phyloP scores from a whole-genome alignment of 2,888 invertebrate genomes.

The Lingula anatina region DNA sequence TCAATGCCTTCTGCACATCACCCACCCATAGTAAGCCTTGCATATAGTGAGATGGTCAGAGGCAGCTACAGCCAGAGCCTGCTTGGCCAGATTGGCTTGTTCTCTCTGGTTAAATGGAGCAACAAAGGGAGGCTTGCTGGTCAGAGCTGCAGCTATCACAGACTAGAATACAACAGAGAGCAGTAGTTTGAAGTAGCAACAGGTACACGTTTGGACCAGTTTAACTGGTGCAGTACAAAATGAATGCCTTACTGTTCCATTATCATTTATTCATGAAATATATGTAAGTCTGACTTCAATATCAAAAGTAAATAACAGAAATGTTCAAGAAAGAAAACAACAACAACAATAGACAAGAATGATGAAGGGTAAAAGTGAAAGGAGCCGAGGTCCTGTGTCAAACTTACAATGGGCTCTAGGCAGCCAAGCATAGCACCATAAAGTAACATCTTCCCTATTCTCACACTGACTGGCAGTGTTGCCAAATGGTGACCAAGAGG shows the following conservation, averaged over 20 bases:
- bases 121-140: slow-evolving; percentile 47
- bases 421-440: slow-evolving; percentile 45
- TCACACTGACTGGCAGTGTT: slow-evolving; percentile 42
- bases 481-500: slow-evolving; percentile 48
- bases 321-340: no score
- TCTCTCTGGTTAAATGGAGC: slow-evolving; percentile 37
- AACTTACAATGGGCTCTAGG: slow-evolving; percentile 42
- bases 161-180: slow-evolving; percentile 23
- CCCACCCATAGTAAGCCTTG: slow-evolving; percentile 36
- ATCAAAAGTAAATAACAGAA: no score
- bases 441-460: slow-evolving; percentile 48
- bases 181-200: no score
- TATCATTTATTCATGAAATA: no score
- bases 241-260: no score
- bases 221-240: no score
- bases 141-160: slow-evolving; percentile 46
- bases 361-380: no score
- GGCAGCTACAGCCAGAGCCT: slow-evolving; percentile 26
- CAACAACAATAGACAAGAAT: no score
- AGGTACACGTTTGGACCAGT: no score
- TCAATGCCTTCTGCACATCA: no score
- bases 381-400: no score
- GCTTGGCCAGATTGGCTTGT: slow-evolving; percentile 32
- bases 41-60: slow-evolving; percentile 43
- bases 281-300: no score